Base-by-base conservation (phyloP, 53 echinoderm and acorn worm species). In the Holothuria scabra region DNA sequence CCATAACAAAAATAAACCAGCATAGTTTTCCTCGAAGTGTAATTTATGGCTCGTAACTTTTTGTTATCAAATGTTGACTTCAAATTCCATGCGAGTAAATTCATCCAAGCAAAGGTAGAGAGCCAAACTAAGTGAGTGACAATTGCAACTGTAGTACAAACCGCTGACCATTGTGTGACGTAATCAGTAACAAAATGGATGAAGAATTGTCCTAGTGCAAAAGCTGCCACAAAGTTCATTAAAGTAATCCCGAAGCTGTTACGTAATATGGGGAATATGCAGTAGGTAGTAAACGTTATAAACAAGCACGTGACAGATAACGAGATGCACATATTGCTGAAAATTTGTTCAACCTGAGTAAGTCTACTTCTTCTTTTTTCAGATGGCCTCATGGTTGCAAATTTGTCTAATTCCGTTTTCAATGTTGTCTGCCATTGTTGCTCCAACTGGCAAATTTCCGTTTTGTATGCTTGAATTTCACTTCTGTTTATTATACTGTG, bases 71-170 rank as follows among this genome's bases (percentile, higher is more conserved):
- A 76, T 23, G 76, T 76, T 26, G 56, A 55, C 29, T 71, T 68
- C 82, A 87, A 29, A 46, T 82, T 81, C 87, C 87, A 87, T 2
- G 82, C 87, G 2, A 87, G 82, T 16, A 87, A 22, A 35, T 82
- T 87, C 70, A 76, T 82, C 87, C 87, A 87, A 1, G 81, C 46
- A 41, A 87, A 70, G 12, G 87, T 58, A 7, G 87, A 69, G 28
- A 87, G 74, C 67, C 68, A 82, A 22, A 35, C 35, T 46, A 82
- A 87, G 46, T 87, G 87, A 20, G 81, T 60, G 10, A 60, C 59
- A 28, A 72, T 57, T 16, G 81, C 82, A 6, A 82, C 59, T 28
- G 81, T 33, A 3, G 58, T 59, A 46, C 87, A 87, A 56, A 87
- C 13, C n/a, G 14, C 34, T 13, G 12, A 59, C 87, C 87, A 87